phyloP scores from a whole-genome alignment of 53 echinoderm and acorn worm genomes.

The Paracentrotus lividus region DNA sequence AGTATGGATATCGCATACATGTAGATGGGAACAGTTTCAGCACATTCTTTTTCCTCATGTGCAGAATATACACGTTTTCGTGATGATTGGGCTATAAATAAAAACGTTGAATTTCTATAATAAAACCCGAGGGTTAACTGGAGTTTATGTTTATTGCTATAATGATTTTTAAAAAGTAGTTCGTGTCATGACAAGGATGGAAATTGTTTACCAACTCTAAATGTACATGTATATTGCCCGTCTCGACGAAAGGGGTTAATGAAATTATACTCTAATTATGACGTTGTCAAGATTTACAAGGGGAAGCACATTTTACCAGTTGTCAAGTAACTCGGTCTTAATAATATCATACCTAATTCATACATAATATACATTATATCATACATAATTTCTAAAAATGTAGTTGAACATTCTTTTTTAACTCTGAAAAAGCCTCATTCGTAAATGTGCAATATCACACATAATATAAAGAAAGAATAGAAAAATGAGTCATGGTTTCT shows the following conservation, averaged over 20 bases:
- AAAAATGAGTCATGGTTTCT: not conserved
- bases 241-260: not conserved
- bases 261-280: not conserved
- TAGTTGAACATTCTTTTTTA: no score
- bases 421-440: not conserved
- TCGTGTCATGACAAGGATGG: not conserved
- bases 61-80: not conserved
- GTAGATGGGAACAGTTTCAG: not conserved
- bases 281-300: not conserved
- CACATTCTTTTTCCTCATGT: constrained; percentile 1
- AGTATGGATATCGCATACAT: not conserved
- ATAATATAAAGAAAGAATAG: not conserved
- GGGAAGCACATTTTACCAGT: not conserved
- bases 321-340: not conserved
- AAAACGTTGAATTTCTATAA: not conserved
- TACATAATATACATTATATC: not conserved
- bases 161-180: no score
- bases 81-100: not conserved
- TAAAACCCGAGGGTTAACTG: no score
- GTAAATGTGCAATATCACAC: not conserved
- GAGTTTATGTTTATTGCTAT: no score
- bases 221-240: not conserved
- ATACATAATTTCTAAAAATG: no score
- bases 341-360: not conserved
- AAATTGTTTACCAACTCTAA: not conserved